Evolutionary conservation across 2,797 vertebrate genomes (phyloP).

Genomic region (Amniataba percoides): DNA sequence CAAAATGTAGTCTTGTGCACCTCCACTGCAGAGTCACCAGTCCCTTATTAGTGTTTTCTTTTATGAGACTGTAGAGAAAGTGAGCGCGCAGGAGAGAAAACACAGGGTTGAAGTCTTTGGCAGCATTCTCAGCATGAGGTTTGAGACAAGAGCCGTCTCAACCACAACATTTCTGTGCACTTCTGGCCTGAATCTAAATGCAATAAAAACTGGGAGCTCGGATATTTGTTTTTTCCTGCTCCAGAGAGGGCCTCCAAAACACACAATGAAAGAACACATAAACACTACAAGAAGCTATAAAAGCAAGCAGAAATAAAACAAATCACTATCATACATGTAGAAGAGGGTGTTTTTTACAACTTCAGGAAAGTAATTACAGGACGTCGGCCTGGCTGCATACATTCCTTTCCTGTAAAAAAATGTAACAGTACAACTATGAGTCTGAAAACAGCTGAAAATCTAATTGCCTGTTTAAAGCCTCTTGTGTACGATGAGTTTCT

Average conservation of each 20-base stretch:
- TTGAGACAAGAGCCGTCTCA: background rate
- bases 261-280: background rate
- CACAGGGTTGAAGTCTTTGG: background rate
- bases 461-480: background rate
- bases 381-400: background rate
- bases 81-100: background rate
- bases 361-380: background rate
- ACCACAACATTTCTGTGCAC: background rate
- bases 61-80: background rate
- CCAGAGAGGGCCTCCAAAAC: conserved; percentile 1
- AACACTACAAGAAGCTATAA: background rate
- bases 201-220: conserved; percentile 1
- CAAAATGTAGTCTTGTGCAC: background rate
- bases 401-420: conserved; percentile 8
- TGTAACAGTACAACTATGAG: background rate
- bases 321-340: background rate
- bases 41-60: background rate
- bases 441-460: background rate
- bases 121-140: background rate
- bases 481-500: background rate
- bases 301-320: background rate
- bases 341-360: background rate
- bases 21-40: too few relatives aligned
- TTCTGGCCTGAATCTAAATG: background rate
- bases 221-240: background rate